A percentile compares a stretch with the other conserved stretches of the same genome.
phyloP scores from a whole-genome alignment of 2,797 vertebrate species.

The Takifugu rubripes region DNA sequence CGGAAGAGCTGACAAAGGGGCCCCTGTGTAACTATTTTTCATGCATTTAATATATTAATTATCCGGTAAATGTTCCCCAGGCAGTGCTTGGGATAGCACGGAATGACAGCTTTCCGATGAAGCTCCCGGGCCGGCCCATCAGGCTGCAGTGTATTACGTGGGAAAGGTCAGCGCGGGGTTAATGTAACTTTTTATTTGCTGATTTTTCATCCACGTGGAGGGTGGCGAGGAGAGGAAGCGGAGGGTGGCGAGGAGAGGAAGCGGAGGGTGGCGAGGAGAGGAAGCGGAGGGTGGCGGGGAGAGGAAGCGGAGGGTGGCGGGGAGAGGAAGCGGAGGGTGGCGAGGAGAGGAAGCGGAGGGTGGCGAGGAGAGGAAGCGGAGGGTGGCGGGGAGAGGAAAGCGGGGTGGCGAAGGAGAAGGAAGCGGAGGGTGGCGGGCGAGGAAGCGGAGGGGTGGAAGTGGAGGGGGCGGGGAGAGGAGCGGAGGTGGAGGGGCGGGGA shows the following conservation, averaged over 20 bases:
- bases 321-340: conserved; percentile 16
- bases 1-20: conserved; percentile 82
- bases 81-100: conserved; percentile 92
- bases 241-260: conserved; percentile 39
- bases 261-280: neutral
- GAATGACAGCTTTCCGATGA: conserved; percentile 96
- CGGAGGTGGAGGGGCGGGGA: too few relatives aligned
- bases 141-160: conserved; percentile 97
- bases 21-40: conserved; percentile 99
- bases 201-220: conserved; percentile 95
- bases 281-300: neutral
- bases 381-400: too few relatives aligned
- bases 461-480: too few relatives aligned
- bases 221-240: conserved; percentile 68
- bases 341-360: conserved; percentile 55
- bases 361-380: neutral
- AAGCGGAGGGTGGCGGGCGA: conserved; percentile 1
- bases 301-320: conserved; percentile 16
- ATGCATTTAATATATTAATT: conserved; percentile 99
- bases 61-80: conserved; percentile 99
- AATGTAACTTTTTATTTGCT: conserved; percentile 99
- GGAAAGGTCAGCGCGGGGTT: conserved; percentile 97
- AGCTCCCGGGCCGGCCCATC: conserved; percentile 90
- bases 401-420: neutral
- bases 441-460: too few relatives aligned